Conservation (phyloP, 1,140 invertebrate genomes). For the Drosophila suzukii region DNA sequence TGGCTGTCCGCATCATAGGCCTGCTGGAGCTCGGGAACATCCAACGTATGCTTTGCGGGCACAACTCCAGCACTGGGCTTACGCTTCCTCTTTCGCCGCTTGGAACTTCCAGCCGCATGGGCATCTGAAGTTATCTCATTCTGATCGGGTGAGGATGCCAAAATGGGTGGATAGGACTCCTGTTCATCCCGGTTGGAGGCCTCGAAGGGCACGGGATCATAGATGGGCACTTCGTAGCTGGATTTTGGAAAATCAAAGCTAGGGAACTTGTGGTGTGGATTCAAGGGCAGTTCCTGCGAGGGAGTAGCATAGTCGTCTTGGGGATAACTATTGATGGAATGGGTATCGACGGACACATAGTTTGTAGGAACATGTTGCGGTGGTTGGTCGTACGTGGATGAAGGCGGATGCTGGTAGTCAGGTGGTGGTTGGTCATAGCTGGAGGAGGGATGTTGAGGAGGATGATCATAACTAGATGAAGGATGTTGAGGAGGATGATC, state of each 20-base stretch:
- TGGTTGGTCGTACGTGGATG: slow-evolving; percentile 20
- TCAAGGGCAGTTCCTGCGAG: slow-evolving; percentile 67
- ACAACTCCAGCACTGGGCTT: slow-evolving; percentile 35
- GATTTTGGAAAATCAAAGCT: slow-evolving; percentile 80
- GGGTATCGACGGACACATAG: slow-evolving; percentile 25
- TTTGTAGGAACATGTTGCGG: slow-evolving; percentile 16
- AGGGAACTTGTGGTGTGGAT: slow-evolving; percentile 66
- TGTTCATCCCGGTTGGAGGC: slow-evolving; percentile 68
- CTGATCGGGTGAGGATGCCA: slow-evolving; percentile 5
- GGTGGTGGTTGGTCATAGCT: slow-evolving; percentile 13
- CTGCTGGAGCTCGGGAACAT: slow-evolving; percentile 73
- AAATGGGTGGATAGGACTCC: slow-evolving; percentile 71
- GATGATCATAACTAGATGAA: slow-evolving; percentile 2
- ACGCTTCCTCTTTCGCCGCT: slow-evolving; percentile 54
- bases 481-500: slow-evolving; percentile 2
- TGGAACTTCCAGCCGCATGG: slow-evolving; percentile 57
- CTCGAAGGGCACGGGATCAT: slow-evolving; percentile 80
- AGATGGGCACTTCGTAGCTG: slow-evolving; percentile 82
- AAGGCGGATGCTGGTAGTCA: slow-evolving; percentile 6
- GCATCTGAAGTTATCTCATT: slow-evolving; percentile 50
- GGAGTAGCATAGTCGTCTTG: slow-evolving; percentile 65
- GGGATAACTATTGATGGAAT: slow-evolving; percentile 46
- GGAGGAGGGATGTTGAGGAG: slow-evolving; percentile 18
- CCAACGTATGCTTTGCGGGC: slow-evolving; percentile 69
- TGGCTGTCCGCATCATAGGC: slow-evolving; percentile 67